phyloP scores from a whole-genome alignment of 2,113 vertebrate genomes.

The Lamprologus ornatipinnis region DNA sequence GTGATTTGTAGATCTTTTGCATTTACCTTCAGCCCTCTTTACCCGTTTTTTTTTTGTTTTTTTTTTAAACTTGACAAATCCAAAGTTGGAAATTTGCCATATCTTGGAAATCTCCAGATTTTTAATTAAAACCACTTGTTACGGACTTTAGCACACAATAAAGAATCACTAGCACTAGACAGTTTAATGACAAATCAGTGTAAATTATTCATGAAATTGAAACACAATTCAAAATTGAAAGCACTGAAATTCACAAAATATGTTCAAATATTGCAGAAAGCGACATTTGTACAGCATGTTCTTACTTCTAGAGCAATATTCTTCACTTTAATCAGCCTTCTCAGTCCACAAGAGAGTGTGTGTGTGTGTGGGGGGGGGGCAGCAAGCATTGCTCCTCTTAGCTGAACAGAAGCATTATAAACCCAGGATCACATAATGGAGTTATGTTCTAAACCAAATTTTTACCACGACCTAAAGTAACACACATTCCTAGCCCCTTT shows the following conservation, averaged over 20 bases:
- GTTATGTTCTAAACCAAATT: not conserved
- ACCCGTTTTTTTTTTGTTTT: not conserved
- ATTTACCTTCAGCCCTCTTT: not conserved
- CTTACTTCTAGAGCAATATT: not conserved
- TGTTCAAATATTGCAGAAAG: not conserved
- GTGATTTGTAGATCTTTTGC: not conserved
- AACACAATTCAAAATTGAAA: not conserved
- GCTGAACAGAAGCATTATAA: not conserved
- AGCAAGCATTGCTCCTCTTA: not conserved
- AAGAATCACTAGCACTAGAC: not conserved
- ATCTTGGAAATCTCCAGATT: not conserved
- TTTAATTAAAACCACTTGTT: not conserved
- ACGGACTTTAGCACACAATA: not conserved
- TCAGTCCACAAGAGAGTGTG: not conserved
- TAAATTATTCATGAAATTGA: not conserved
- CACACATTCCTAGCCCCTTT: slow-evolving; percentile 46
- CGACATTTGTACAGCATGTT: not conserved
- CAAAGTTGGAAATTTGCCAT: not conserved
- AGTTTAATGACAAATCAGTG: not conserved
- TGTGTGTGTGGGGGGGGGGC: no score
- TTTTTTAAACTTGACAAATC: not conserved
- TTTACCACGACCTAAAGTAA: slow-evolving; percentile 72
- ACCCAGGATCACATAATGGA: not conserved
- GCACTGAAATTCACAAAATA: not conserved
- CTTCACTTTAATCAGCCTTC: not conserved